A percentile compares a stretch with the other conserved stretches of the same genome.
Evolutionary conservation across 2,113 vertebrate species (phyloP).

Genomic region (Accipiter virgatus): DNA sequence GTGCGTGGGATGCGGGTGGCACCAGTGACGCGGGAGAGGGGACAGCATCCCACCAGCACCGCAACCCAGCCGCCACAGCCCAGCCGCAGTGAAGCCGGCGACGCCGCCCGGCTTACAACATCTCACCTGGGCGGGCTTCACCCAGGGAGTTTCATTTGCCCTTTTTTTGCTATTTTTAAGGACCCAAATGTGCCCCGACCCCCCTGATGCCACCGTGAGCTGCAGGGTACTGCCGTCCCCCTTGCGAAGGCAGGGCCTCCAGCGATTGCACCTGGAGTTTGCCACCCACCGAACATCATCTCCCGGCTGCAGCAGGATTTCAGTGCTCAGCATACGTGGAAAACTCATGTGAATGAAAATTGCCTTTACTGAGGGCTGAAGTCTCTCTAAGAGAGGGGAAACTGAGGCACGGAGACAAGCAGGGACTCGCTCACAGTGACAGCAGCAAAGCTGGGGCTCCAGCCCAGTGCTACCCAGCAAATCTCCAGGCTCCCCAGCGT

Average conservation of each 20-base stretch:
- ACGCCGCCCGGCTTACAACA: rapidly evolving
- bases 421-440: background rate
- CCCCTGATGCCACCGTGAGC: background rate
- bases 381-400: background rate
- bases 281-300: background rate
- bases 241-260: background rate
- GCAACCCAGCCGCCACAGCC: too few species aligned
- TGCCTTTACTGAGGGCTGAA: background rate
- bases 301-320: background rate
- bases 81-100: rapidly evolving
- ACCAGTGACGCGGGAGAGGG: background rate
- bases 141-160: background rate
- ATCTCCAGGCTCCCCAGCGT: background rate
- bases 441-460: background rate
- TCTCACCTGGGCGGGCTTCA: background rate
- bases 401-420: background rate
- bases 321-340: background rate
- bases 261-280: background rate
- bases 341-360: rapidly evolving
- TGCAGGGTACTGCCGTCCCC: background rate
- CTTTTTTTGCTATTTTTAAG: background rate
- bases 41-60: background rate
- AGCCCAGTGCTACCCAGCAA: background rate
- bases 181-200: rapidly evolving
- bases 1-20: rapidly evolving